phyloP scores from a whole-genome alignment of 2,888 invertebrate genomes.

The Adela reaumurella region DNA sequence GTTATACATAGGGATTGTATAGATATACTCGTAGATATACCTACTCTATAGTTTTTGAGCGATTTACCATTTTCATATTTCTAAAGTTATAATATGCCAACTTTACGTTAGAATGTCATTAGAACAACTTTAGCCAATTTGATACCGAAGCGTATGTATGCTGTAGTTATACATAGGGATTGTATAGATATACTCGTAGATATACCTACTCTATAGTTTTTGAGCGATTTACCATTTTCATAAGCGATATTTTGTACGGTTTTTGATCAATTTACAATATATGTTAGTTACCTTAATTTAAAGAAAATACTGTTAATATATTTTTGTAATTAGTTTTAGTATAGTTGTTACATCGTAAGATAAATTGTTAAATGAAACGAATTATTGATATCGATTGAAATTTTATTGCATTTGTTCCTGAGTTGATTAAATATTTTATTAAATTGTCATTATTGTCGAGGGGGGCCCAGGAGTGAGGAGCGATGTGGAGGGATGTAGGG shows the following conservation, averaged over 20 bases:
- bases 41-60: too few relatives aligned
- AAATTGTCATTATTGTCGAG: slow-evolving; percentile 30
- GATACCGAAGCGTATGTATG: slow-evolving; percentile 38
- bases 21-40: too few relatives aligned
- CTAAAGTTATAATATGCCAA: too few relatives aligned
- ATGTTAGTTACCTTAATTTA: not conserved
- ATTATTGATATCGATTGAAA: slow-evolving; percentile 41
- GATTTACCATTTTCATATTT: slow-evolving; percentile 49
- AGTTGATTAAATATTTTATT: slow-evolving; percentile 53
- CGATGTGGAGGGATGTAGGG: too few relatives aligned
- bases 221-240: slow-evolving; percentile 52
- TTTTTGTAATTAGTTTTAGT: slow-evolving; percentile 43
- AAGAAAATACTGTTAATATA: slow-evolving; percentile 41
- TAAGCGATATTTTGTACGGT: not conserved
- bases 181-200: too few relatives aligned
- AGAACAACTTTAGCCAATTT: slow-evolving; percentile 48
- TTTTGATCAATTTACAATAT: not conserved
- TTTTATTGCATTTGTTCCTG: slow-evolving; percentile 57
- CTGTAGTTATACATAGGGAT: too few relatives aligned
- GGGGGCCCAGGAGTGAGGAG: too few relatives aligned
- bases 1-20: too few relatives aligned
- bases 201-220: too few relatives aligned
- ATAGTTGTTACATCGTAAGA: slow-evolving; percentile 40
- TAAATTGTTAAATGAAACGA: slow-evolving; percentile 32
- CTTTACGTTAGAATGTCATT: too few relatives aligned